A percentile compares a stretch with the other conserved stretches of the same genome.
phyloP scores from a whole-genome alignment of 2,888 invertebrate genomes.

The Calephelis perditalis region DNA sequence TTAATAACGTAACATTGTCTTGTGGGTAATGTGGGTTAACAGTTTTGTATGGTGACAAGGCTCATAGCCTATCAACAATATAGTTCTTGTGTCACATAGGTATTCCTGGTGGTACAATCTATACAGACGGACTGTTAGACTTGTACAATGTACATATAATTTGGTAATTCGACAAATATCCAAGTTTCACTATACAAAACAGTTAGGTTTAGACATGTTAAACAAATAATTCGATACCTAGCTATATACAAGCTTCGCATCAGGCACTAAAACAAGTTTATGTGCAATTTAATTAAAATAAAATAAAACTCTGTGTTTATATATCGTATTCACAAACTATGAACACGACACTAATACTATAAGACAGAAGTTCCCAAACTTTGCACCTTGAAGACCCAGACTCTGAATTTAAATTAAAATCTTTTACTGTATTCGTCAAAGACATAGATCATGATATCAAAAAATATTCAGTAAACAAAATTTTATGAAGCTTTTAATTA shows the following conservation, averaged over 20 bases:
- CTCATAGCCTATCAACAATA: not conserved
- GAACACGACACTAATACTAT: too few relatives aligned
- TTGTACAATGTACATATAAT: conserved; percentile 31
- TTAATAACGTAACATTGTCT: conserved; percentile 66
- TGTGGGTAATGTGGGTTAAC: conserved; percentile 57
- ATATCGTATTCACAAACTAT: too few relatives aligned
- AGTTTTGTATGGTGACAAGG: conserved; percentile 39
- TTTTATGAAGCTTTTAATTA: too few relatives aligned
- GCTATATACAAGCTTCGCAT: conserved; percentile 52
- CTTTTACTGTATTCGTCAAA: too few relatives aligned
- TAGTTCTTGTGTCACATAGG: conserved; percentile 1
- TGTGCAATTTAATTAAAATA: not conserved
- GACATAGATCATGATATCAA: too few relatives aligned
- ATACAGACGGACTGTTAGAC: too few relatives aligned
- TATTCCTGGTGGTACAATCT: not conserved
- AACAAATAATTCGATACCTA: conserved; percentile 38
- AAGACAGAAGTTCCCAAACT: too few relatives aligned
- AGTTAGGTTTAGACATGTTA: conserved; percentile 36
- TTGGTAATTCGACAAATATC: conserved; percentile 69
- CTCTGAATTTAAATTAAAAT: too few relatives aligned
- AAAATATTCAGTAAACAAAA: too few relatives aligned
- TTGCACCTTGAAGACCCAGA: too few relatives aligned
- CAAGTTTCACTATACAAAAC: conserved; percentile 20
- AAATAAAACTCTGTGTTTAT: not conserved
- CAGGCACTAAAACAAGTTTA: conserved; percentile 38